These are phyloP conservation scores for Heliconius congener DNA, from an alignment of 1,140 invertebrate genomes.

Conservation along the genomic window DNA sequence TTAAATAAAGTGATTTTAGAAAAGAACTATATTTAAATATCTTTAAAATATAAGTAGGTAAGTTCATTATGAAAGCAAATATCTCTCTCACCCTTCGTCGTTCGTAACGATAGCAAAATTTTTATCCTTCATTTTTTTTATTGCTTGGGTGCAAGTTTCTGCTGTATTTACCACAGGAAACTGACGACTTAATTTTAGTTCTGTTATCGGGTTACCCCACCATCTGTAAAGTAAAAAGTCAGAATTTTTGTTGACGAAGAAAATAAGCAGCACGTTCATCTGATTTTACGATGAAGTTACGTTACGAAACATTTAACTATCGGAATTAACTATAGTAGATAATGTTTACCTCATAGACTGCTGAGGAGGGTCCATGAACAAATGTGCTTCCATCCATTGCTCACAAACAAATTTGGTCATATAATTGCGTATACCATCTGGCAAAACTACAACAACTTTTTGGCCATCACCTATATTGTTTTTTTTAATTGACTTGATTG, in stretches of 20 bases:
- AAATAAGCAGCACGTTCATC: too few relatives aligned
- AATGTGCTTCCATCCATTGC: conserved; percentile 95
- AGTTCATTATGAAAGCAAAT: neutral
- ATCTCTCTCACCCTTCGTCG: conserved; percentile 74
- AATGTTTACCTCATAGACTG: conserved; percentile 34
- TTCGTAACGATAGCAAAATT: conserved; percentile 82
- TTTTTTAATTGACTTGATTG: conserved; percentile 89
- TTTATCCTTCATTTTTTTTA: conserved; percentile 41
- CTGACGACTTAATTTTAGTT: conserved; percentile 34
- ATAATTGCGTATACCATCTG: conserved; percentile 97
- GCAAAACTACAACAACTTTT: conserved; percentile 93
- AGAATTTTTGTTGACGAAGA: too few relatives aligned
- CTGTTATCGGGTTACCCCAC: conserved; percentile 47
- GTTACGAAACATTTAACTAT: too few relatives aligned
- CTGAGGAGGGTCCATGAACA: conserved; percentile 81
- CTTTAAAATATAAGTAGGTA: neutral
- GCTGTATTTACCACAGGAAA: conserved; percentile 27
- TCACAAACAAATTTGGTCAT: conserved; percentile 98
- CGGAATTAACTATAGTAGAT: too few relatives aligned
- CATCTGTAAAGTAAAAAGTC: conserved; percentile 37
- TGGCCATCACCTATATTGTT: conserved; percentile 87
- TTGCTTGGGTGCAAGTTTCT: conserved; percentile 36
- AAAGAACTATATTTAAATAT: neutral
- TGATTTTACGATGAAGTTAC: too few relatives aligned
- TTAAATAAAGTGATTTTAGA: too few relatives aligned